Percentiles rank a stretch among this genome's conserved stretches.
phyloP scores from a whole-genome alignment of 1,140 invertebrate species.

The Drosophila sechellia region DNA sequence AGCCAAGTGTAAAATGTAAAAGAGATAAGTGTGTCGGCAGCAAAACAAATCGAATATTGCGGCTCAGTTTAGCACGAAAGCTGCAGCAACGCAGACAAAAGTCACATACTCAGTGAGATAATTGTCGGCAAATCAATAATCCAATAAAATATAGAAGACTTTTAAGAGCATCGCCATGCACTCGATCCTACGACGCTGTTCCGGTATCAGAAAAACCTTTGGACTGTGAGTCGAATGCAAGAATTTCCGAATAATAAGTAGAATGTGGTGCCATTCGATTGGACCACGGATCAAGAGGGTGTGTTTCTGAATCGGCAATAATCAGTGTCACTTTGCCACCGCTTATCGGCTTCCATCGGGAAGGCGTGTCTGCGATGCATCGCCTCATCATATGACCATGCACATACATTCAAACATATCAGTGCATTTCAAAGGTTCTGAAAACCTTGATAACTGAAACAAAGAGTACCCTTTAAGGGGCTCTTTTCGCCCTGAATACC shows the following conservation, averaged over 20 bases:
- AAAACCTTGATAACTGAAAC: neutral
- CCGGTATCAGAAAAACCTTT: slow-evolving; percentile 49
- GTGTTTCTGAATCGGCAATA: slow-evolving; percentile 26
- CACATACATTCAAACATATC: neutral
- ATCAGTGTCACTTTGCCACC: slow-evolving; percentile 26
- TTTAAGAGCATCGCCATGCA: slow-evolving; percentile 28
- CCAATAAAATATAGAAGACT: neutral
- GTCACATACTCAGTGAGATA: neutral
- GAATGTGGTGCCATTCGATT: neutral
- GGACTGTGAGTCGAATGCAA: slow-evolving; percentile 53
- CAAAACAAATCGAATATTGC: slow-evolving; percentile 39
- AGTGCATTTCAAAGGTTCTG: neutral
- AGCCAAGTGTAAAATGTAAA: slow-evolving; percentile 51
- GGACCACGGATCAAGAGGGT: slow-evolving; percentile 26
- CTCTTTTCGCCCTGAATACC: too few relatives aligned
- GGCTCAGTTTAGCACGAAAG: slow-evolving; percentile 52
- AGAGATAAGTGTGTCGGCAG: slow-evolving; percentile 20
- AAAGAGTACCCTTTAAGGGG: neutral
- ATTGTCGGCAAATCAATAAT: neutral
- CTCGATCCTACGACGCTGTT: slow-evolving; percentile 27
- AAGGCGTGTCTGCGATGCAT: slow-evolving; percentile 41
- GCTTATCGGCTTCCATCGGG: slow-evolving; percentile 29
- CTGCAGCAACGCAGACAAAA: slow-evolving; percentile 51
- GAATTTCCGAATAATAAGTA: slow-evolving; percentile 9
- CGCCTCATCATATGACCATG: slow-evolving; percentile 35